Evolutionary conservation across 1,140 invertebrate species (phyloP).

Genomic region (Dysdera silvatica): DNA sequence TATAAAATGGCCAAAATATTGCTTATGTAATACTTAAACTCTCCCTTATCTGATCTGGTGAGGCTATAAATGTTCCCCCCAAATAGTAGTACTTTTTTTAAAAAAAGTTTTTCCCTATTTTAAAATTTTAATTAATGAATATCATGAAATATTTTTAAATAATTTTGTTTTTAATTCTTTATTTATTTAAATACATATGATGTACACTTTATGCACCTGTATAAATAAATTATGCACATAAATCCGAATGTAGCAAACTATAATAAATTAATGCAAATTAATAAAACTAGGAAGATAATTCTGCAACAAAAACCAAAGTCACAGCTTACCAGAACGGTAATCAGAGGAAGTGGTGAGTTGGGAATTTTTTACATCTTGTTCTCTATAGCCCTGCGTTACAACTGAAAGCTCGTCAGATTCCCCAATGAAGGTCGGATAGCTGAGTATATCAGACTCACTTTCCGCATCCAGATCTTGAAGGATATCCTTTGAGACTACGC

Average conservation of each 20-base stretch:
- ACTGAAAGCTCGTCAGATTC: conserved; percentile 25
- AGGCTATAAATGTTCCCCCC: no score
- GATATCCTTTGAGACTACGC: conserved; percentile 77
- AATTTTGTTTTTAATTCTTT: background rate
- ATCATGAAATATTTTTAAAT: background rate
- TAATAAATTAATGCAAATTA: background rate
- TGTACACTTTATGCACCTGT: background rate
- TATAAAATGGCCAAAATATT: no score
- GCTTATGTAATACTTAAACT: no score
- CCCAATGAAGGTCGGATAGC: conserved; percentile 44
- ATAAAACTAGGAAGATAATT: background rate
- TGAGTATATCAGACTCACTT: conserved; percentile 56
- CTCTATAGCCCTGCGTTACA: conserved; percentile 16
- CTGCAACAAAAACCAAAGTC: conserved; percentile 4
- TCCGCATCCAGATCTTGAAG: conserved; percentile 63
- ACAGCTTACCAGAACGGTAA: background rate
- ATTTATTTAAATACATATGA: background rate
- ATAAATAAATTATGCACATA: background rate
- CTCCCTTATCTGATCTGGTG: no score
- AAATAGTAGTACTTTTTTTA: no score
- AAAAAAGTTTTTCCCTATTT: no score
- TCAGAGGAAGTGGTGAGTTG: conserved; percentile 6
- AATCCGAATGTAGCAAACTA: background rate
- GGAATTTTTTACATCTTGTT: conserved; percentile 9
- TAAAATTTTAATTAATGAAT: no score